phyloP scores from a whole-genome alignment of 1,140 invertebrate genomes.

The Drosophila littoralis region DNA sequence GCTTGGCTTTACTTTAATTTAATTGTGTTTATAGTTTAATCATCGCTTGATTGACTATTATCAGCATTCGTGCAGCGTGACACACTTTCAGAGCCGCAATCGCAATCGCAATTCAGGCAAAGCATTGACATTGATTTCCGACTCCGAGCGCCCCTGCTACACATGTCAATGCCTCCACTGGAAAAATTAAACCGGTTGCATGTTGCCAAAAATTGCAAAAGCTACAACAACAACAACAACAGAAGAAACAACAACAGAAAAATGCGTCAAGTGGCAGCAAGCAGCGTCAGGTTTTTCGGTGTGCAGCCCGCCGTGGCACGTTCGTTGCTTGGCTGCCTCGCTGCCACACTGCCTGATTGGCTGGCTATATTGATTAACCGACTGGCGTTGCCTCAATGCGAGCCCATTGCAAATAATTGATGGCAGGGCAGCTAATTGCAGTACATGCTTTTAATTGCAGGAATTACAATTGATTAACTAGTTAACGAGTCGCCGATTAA shows the following conservation, averaged over 20 bases:
- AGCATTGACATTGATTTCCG: slow-evolving; percentile 74
- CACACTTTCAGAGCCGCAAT: slow-evolving; percentile 50
- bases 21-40: slow-evolving; percentile 35
- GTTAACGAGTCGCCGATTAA: slow-evolving; percentile 10
- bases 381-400: neutral
- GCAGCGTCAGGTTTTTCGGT: slow-evolving; percentile 1
- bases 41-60: slow-evolving; percentile 49
- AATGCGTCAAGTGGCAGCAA: slow-evolving; percentile 25
- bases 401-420: slow-evolving; percentile 19
- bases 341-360: neutral
- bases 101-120: slow-evolving; percentile 19
- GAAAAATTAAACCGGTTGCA: slow-evolving; percentile 33
- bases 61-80: slow-evolving; percentile 56
- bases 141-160: slow-evolving; percentile 47
- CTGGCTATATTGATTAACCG: slow-evolving; percentile 33
- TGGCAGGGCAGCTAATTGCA: slow-evolving; percentile 23
- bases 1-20: slow-evolving; percentile 24
- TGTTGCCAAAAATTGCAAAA: slow-evolving; percentile 57
- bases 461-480: slow-evolving; percentile 41
- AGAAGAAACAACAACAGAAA: neutral
- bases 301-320: slow-evolving; percentile 17
- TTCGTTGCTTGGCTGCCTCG: neutral
- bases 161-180: slow-evolving; percentile 45
- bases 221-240: slow-evolving; percentile 12
- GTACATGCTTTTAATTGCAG: slow-evolving; percentile 24